These are phyloP conservation scores for Hipposideros armiger DNA, from an alignment of 2,113 vertebrate species.

Conservation along the genomic window DNA sequence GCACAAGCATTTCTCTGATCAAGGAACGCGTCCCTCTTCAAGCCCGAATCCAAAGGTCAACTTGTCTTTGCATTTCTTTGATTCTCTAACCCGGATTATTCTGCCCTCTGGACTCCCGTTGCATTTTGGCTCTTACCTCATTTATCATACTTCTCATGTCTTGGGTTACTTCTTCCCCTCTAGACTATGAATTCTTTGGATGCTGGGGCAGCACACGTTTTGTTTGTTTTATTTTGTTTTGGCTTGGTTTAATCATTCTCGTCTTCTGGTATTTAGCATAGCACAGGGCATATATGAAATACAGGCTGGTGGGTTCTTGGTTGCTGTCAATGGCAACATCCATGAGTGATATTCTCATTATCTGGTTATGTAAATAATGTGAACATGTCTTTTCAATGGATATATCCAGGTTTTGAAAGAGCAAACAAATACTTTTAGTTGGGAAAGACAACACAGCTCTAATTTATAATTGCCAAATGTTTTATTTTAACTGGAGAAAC, in stretches of 20 bases:
- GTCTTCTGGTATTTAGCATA: neutral
- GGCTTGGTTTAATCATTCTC: neutral
- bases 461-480: neutral
- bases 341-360: neutral
- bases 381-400: neutral
- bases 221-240: neutral
- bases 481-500: constrained; percentile 1
- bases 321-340: neutral
- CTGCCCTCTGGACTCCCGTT: neutral
- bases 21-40: neutral
- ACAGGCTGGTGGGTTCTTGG: neutral
- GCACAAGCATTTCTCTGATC: neutral
- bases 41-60: no score
- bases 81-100: neutral
- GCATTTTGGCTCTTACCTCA: neutral
- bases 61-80: neutral
- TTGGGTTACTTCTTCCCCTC: neutral
- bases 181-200: neutral
- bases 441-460: neutral
- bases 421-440: neutral
- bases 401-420: neutral
- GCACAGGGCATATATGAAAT: neutral
- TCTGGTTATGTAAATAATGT: neutral
- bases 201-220: fast-evolving
- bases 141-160: neutral